phyloP scores from a whole-genome alignment of 2,888 invertebrate species.

The Choristoneura rosaceana region DNA sequence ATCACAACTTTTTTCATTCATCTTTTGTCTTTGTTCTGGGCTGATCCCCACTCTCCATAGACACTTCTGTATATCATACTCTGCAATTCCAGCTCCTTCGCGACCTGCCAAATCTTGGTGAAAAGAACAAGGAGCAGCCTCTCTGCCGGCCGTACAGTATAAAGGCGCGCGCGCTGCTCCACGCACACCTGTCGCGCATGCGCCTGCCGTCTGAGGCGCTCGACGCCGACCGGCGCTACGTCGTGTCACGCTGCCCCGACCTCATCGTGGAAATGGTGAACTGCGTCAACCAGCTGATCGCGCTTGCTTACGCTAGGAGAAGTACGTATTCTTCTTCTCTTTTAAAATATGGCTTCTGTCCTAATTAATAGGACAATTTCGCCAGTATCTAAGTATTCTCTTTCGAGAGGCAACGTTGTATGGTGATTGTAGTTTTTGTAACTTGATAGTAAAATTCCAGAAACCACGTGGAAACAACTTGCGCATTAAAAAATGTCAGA shows the following conservation, averaged over 20 bases:
- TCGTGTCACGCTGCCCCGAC: slow-evolving; percentile 96
- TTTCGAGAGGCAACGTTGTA: too few relatives aligned
- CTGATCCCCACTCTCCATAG: too few relatives aligned
- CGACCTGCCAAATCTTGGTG: slow-evolving; percentile 95
- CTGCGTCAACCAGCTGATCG: slow-evolving; percentile 96
- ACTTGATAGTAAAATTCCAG: too few relatives aligned
- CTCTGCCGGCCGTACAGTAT: slow-evolving; percentile 96
- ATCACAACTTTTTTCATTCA: too few relatives aligned
- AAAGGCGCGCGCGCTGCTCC: slow-evolving; percentile 96
- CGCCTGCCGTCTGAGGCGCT: slow-evolving; percentile 90
- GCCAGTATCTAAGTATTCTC: too few relatives aligned
- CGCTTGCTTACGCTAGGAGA: slow-evolving; percentile 95
- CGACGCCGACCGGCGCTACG: slow-evolving; percentile 93
- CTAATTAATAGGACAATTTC: too few relatives aligned
- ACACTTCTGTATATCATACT: too few relatives aligned
- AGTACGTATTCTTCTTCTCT: slow-evolving; percentile 89
- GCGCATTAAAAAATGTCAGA: too few relatives aligned
- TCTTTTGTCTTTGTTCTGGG: too few relatives aligned
- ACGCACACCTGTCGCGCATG: slow-evolving; percentile 97
- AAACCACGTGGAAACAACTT: too few relatives aligned
- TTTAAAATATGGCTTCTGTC: too few relatives aligned
- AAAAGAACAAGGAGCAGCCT: slow-evolving; percentile 98
- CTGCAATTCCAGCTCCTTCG: slow-evolving; percentile 90
- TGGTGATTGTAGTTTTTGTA: too few relatives aligned
- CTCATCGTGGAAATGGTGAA: slow-evolving; percentile 99